These are phyloP conservation scores for Cataglyphis hispanica DNA, from an alignment of 1,140 invertebrate species.

Conservation along the genomic window DNA sequence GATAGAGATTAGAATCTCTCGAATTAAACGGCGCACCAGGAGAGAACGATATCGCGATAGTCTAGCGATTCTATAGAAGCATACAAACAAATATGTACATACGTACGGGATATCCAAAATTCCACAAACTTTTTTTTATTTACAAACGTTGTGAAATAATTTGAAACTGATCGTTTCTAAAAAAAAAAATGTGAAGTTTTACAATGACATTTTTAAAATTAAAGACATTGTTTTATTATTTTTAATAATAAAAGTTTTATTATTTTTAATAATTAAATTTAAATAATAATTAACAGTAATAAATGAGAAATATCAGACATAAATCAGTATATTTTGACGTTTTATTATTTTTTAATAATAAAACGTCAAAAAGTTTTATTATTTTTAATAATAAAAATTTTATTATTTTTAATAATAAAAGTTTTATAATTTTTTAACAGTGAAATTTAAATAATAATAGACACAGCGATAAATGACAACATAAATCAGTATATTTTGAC, in stretches of 20 bases:
- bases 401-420: too few species aligned
- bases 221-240: too few species aligned
- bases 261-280: too few species aligned
- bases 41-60: constrained; percentile 22
- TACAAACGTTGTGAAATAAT: not conserved
- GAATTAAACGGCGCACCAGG: constrained; percentile 37
- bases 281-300: too few species aligned
- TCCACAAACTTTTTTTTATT: not conserved
- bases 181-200: not conserved
- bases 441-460: too few species aligned
- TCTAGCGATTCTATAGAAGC: not conserved
- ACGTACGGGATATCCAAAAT: not conserved
- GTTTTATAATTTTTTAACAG: too few species aligned
- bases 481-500: not conserved
- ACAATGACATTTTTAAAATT: not conserved
- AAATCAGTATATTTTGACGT: too few species aligned
- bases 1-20: constrained; percentile 56
- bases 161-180: not conserved
- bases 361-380: too few species aligned
- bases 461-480: not conserved
- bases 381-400: too few species aligned
- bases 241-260: too few species aligned
- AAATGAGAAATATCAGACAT: too few species aligned
- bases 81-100: not conserved
- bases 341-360: too few species aligned